phyloP scores from a whole-genome alignment of 2,888 invertebrate species.

The Myopa tessellatipennis region DNA sequence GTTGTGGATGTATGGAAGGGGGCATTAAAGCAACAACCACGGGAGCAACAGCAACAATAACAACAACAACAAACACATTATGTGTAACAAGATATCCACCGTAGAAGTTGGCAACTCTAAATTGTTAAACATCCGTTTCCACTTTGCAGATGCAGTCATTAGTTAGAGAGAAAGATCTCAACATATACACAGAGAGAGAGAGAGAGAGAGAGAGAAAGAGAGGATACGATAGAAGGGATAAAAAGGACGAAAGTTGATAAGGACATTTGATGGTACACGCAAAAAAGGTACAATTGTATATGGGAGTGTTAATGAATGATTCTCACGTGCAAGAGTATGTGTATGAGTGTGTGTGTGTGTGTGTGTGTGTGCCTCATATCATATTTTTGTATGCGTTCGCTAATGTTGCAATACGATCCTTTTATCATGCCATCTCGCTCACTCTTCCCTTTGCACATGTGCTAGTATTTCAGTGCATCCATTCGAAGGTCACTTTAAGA shows the following conservation, averaged over 20 bases:
- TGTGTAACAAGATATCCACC: not conserved
- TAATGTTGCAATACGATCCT: not conserved
- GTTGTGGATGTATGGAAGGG: not conserved
- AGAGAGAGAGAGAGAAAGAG: constrained; percentile 15
- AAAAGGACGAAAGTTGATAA: no score
- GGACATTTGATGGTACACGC: no score
- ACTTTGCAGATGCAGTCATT: not conserved
- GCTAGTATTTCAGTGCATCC: not conserved
- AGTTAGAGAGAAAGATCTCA: not conserved
- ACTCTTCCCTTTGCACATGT: not conserved
- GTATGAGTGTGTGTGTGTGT: not conserved
- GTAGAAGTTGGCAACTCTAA: not conserved
- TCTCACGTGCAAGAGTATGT: not conserved
- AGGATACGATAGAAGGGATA: no score
- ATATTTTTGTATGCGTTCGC: not conserved
- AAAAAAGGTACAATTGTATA: no score
- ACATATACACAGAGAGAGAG: constrained; percentile 14
- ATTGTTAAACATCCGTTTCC: not conserved
- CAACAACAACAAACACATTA: not conserved
- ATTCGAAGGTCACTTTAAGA: not conserved
- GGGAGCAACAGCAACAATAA: not conserved
- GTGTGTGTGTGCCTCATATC: not conserved
- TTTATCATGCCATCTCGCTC: not conserved
- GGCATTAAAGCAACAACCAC: not conserved
- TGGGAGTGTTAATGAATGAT: not conserved